Evolutionary conservation across 2,888 invertebrate species (phyloP), one percentile per base, ranked within the genome.

Genomic region (Drosophila mulleri): DNA sequence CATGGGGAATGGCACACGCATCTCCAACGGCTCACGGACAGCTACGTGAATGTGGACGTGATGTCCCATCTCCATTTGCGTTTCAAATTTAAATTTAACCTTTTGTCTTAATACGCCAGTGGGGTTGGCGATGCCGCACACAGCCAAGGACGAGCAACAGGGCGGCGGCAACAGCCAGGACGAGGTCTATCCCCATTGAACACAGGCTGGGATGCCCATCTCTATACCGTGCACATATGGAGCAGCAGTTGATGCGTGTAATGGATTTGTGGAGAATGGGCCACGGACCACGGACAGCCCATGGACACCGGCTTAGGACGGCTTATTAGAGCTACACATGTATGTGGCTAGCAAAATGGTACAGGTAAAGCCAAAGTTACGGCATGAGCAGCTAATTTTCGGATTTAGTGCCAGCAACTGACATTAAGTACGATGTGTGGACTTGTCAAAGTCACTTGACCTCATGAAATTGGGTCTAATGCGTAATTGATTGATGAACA

Each of bases 41-140:
- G 32, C 37, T 37, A 59, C 47, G 59, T 59, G 59, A 26, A 59
- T 29, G 48, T 59, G 59, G 39, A 67, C 67, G 67, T 67, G 67
- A 54, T 44, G 42, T 50, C 57, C 67, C 72, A 58, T 44, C 68
- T 65, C 63, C 68, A 73, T 77, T 77, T 79, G 81, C 75, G 78
- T 80, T 85, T 89, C 88, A 88, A 88, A 88, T 90, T 88, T 88
- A 88, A 90, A 90, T 90, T 89, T 90, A 90, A 90, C 88, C 88
- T 90, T 90, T 87, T 88, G 89, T 87, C 89, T 90, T 88, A 88
- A 88, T 83, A 89, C 71, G 83, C 64, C 78, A 69, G 77, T 69
- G 79, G 82, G 70, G 73, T 72, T 78, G 67, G 58, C 59, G 47
- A 67, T 42, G 63, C 29, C 63, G 5, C 41, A 44, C 20, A 32